Percentiles rank a stretch among this genome's conserved stretches.
These are phyloP conservation scores for Pristis pectinata DNA, from an alignment of 2,797 vertebrate genomes.

Conservation along the genomic window DNA sequence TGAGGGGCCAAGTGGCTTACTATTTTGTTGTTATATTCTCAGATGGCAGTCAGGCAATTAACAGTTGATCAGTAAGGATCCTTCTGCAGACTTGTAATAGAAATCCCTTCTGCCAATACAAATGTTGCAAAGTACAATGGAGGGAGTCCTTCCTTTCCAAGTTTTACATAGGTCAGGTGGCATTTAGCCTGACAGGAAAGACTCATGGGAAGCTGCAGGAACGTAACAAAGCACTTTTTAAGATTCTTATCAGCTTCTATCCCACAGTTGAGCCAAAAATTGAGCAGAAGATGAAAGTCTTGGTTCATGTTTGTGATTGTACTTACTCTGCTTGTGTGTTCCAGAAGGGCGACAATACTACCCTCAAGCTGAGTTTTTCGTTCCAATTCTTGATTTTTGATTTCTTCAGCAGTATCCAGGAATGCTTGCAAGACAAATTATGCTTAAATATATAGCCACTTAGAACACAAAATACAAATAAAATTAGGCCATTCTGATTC, in stretches of 20 bases:
- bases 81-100: neutral
- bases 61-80: no score
- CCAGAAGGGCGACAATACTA: conserved; percentile 72
- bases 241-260: neutral
- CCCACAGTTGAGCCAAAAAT: neutral
- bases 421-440: conserved; percentile 58
- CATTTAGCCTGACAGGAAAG: neutral
- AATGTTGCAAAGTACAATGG: neutral
- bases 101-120: neutral
- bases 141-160: neutral
- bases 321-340: conserved; percentile 78
- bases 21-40: no score
- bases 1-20: no score
- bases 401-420: conserved; percentile 72
- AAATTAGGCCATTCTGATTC: no score
- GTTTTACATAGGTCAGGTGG: neutral
- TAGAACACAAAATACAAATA: neutral
- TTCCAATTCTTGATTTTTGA: conserved; percentile 64
- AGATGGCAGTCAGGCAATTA: no score
- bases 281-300: neutral
- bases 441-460: neutral
- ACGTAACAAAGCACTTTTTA: neutral
- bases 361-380: conserved; percentile 65
- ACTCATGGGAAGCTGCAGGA: neutral
- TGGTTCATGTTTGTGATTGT: neutral